Base-by-base conservation (phyloP, 1,140 invertebrate species). In the Drosophila oshimai region DNA sequence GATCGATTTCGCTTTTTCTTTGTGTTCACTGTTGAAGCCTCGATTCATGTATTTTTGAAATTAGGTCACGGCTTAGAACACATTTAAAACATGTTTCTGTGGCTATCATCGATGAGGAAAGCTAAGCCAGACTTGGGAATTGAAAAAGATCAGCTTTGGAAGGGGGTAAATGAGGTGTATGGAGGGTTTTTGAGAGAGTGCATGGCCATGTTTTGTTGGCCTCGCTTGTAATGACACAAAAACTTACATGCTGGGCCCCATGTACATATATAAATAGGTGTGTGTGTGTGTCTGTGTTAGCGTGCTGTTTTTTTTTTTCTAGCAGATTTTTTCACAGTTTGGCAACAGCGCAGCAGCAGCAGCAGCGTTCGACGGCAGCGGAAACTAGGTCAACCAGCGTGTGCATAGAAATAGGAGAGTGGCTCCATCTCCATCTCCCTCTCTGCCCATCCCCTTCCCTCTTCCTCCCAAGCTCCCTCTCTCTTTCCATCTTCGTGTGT, bases 301-400 rank as follows among this genome's bases (percentile, higher is more conserved):
- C 34, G 33, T 60, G 37, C n/a, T 47, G 15, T n/a, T 22, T 20
- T 57, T 36, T 39, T 39, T 65, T 33, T 71, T 57, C 45, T 61
- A 75, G 64, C 72, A 29, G 46, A 61, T 74, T 65, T 65, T 72
- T 69, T 47, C 50, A 77, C 60, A 60, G 77, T 83, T 81, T 83
- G 78, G 78, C 78, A 83, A 61, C 44, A 62, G 57, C 53, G 54
- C 49, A 47, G 58, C 77, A 70, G 45, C 64, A 31, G 28, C 51
- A 46, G 45, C 57, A 42, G 41, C 41, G 31, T 50, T 57, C 73
- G 37, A 60, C 36, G 58, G 57, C 36, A 83, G 61, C 78, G 42
- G 58, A 88, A 87, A 89, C 74, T 78, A 53, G 84, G 84, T 89
- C 83, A 81, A 28, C 45, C 44, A 44, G 44, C 34, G 50, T 61